These are phyloP conservation scores for Meriones unguiculatus DNA, from an alignment of 2,113 vertebrate species.

Conservation along the genomic window DNA sequence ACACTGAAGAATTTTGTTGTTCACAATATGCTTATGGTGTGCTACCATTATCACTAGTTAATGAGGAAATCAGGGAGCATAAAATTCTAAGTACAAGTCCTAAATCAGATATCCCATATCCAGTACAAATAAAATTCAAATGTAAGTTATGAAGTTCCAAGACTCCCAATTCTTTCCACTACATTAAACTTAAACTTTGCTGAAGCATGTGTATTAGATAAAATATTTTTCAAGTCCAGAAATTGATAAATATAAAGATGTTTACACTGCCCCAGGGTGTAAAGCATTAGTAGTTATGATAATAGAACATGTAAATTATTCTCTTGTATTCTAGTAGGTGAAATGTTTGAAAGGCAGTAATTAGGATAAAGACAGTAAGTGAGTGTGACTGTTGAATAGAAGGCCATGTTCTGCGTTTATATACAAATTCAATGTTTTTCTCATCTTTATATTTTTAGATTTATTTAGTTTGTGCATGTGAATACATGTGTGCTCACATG, in stretches of 20 bases:
- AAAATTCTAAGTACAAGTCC: background rate
- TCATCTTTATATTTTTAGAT: background rate
- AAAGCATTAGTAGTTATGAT: background rate
- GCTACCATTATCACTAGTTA: background rate
- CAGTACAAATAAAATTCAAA: background rate
- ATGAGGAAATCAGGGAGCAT: slow-evolving; percentile 9
- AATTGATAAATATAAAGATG: background rate
- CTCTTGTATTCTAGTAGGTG: background rate
- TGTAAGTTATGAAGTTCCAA: background rate
- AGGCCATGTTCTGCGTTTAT: background rate
- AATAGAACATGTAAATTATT: background rate
- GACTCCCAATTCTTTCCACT: background rate
- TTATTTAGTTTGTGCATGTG: background rate
- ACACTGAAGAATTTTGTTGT: background rate
- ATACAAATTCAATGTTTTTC: background rate
- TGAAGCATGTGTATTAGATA: background rate
- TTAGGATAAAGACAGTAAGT: background rate
- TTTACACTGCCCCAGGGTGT: background rate
- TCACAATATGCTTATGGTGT: background rate
- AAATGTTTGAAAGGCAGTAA: background rate
- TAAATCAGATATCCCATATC: background rate
- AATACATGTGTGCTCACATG: background rate
- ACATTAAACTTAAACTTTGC: background rate
- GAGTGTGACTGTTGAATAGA: background rate
- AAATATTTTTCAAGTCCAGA: background rate